These are phyloP conservation scores for Hoplostethus atlanticus DNA, from an alignment of 2,797 vertebrate genomes.

Conservation along the genomic window DNA sequence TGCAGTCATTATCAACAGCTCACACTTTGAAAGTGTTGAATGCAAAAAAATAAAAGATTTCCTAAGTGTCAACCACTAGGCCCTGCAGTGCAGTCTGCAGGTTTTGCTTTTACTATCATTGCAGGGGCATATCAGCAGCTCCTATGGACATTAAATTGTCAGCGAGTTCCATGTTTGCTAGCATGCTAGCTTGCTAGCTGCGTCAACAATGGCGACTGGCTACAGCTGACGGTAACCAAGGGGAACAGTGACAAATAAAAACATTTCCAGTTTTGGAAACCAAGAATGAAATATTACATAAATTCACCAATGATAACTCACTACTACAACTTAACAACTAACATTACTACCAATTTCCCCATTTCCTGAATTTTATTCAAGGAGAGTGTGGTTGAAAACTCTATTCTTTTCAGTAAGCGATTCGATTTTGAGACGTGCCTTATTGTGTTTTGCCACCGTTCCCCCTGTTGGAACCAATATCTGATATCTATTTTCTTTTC, in stretches of 20 bases:
- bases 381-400: conserved; percentile 22
- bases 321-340: too few relatives aligned
- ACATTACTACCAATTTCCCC: too few relatives aligned
- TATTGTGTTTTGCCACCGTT: conserved; percentile 36
- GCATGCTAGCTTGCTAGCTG: too few relatives aligned
- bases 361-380: conserved; percentile 41
- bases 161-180: background rate
- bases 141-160: background rate
- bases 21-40: conserved; percentile 2
- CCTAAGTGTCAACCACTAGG: background rate
- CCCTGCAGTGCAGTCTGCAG: background rate
- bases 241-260: background rate
- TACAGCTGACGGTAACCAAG: too few relatives aligned
- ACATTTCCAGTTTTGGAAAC: background rate
- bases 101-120: background rate
- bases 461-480: conserved; percentile 4
- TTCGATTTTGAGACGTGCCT: conserved; percentile 27
- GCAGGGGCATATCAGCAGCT: background rate
- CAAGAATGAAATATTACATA: too few relatives aligned
- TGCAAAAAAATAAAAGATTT: background rate
- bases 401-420: conserved; percentile 36
- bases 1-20: background rate
- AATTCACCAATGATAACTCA: too few relatives aligned
- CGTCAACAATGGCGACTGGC: too few relatives aligned
- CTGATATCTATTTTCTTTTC: conserved; percentile 55